phyloP scores from a whole-genome alignment of 2,888 invertebrate genomes.

The Sinohyriopsis cumingii region DNA sequence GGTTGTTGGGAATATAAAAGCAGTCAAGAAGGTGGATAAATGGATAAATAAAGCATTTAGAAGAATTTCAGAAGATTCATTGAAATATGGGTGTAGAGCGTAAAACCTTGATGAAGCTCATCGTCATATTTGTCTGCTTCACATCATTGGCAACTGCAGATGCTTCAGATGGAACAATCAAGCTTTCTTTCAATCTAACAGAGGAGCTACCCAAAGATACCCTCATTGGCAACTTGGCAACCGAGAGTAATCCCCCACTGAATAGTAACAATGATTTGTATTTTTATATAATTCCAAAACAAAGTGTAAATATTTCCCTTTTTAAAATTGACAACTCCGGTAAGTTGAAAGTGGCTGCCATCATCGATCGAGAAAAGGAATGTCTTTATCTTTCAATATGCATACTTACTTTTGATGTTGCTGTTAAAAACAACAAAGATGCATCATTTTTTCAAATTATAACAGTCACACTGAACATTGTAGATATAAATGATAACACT shows the following conservation, averaged over 20 bases:
- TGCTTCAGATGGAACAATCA: no score
- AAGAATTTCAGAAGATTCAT: no score
- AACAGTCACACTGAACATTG: constrained; percentile 25
- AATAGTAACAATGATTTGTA: constrained; percentile 26
- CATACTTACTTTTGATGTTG: constrained; percentile 31
- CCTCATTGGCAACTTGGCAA: constrained; percentile 40
- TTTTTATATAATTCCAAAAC: constrained; percentile 7
- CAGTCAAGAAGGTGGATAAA: no score
- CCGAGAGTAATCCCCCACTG: constrained; percentile 31
- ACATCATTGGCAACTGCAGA: no score
- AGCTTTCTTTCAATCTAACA: constrained; percentile 16
- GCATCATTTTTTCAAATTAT: constrained; percentile 25
- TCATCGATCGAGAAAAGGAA: constrained; percentile 36
- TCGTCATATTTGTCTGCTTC: no score
- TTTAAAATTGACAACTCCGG: constrained; percentile 26
- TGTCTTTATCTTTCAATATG: constrained; percentile 36
- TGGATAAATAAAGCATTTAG: no score
- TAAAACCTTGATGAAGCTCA: no score
- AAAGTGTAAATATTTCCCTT: constrained; percentile 6
- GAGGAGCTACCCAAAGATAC: constrained; percentile 34
- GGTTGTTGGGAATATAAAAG: no score
- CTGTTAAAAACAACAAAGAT: constrained; percentile 13
- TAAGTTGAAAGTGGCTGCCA: constrained; percentile 30
- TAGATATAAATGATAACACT: constrained; percentile 46
- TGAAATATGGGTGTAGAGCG: no score